Conservation (phyloP, 30 jellyfish, hydroid and myxozoan genomes). For the Aurelia sp. region DNA sequence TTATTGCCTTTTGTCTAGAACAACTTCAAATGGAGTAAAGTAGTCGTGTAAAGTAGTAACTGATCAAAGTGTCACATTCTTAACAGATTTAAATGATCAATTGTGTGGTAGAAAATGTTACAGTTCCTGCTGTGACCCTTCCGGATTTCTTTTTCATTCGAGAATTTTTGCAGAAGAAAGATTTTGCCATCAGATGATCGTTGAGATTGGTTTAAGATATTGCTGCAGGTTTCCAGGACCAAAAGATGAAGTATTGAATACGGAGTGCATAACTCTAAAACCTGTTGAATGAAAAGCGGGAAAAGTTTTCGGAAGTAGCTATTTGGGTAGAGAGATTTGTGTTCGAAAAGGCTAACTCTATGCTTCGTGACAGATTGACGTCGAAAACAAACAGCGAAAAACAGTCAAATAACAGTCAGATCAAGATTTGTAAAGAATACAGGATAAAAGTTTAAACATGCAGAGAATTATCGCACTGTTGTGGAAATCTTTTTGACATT, state of each 20-base stretch:
- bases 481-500: conserved; percentile 12
- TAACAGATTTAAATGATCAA: too few relatives aligned
- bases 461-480: conserved; percentile 25
- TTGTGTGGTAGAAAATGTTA: too few relatives aligned
- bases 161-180: too few relatives aligned
- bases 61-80: too few relatives aligned
- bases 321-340: too few relatives aligned
- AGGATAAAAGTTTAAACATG: conserved; percentile 25
- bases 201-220: not conserved
- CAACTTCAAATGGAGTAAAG: too few relatives aligned
- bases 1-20: too few relatives aligned
- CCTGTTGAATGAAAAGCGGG: not conserved
- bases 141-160: too few relatives aligned
- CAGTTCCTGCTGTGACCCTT: too few relatives aligned
- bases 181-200: not conserved
- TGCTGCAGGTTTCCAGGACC: too few relatives aligned
- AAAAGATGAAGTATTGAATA: too few relatives aligned
- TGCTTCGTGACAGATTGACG: not conserved
- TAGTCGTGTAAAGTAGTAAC: too few relatives aligned
- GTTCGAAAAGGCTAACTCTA: not conserved
- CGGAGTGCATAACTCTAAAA: not conserved
- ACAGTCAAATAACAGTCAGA: conserved; percentile 53
- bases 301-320: not conserved
- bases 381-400: conserved; percentile 32
- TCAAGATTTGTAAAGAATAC: conserved; percentile 4